Evolutionary conservation across 2,113 vertebrate genomes (phyloP).

Genomic region (Passerina amoena): DNA sequence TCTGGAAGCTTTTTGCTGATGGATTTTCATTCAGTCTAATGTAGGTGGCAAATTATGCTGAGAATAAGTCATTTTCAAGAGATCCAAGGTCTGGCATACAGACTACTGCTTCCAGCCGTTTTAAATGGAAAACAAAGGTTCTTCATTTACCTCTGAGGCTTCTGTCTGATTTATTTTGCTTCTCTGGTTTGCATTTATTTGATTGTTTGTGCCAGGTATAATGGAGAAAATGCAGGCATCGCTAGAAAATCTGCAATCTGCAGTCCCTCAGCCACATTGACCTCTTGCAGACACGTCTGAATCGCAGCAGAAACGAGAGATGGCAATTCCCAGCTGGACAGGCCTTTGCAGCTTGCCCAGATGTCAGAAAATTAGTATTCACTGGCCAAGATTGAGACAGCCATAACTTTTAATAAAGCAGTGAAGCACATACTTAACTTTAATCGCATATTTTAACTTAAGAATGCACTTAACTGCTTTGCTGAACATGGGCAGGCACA

Average conservation of each 20-base stretch:
- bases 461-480: neutral
- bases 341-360: neutral
- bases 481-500: neutral
- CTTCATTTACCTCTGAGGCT: slow-evolving; percentile 65
- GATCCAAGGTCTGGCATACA: slow-evolving; percentile 36
- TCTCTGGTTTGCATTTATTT: slow-evolving; percentile 59
- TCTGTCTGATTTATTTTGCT: slow-evolving; percentile 33
- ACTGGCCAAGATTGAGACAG: neutral
- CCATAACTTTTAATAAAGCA: neutral
- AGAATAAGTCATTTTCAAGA: slow-evolving; percentile 40
- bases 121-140: slow-evolving; percentile 66
- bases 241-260: slow-evolving; percentile 17
- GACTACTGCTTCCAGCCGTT: slow-evolving; percentile 19
- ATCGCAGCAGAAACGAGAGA: neutral
- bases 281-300: neutral
- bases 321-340: neutral
- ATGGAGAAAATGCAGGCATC: slow-evolving; percentile 39
- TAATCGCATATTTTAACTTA: neutral
- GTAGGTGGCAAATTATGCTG: slow-evolving; percentile 38
- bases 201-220: slow-evolving; percentile 62
- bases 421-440: neutral
- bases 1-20: slow-evolving; percentile 42
- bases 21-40: slow-evolving; percentile 55
- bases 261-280: neutral
- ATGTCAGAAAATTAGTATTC: neutral